Evolutionary conservation across 2,113 vertebrate genomes (phyloP), one percentile per base, ranked within the genome.

Genomic region (Scomber scombrus): DNA sequence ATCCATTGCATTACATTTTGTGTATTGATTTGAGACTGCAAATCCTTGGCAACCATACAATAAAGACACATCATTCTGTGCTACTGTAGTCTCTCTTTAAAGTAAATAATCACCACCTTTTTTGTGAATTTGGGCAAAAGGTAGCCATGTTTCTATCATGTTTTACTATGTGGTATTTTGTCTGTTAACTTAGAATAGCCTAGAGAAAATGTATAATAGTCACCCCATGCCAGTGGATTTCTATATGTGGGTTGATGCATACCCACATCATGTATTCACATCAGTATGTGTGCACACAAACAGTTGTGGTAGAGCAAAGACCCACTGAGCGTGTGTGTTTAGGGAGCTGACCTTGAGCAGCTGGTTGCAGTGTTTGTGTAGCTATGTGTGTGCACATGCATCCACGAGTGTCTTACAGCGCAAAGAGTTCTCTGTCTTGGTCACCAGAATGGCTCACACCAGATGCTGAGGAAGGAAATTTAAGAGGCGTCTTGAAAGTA

Each of bases 401-500:
- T 74, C 14, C 43, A 2, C 23, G 54, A 71, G 29, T 82, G 81
- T 67, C 46, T 71, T 23, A n/a, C 65, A 61, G 60, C 46, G 58
- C 51, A 84, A 73, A 82, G 81, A 66, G 7, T n/a, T 14, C 63
- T 87, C 82, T 88, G 86, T 91, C 65, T 26, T 84, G 81, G 60
- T 71, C 69, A 60, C 49, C 77, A 78, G 64, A 75, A 65, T 75
- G 29, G 49, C 54, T 78, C 19, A 26, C 57, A 52, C 61, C 88
- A 89, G 88, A 92, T 87, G 87, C 88, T 78, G 72, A 80, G 72
- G 81, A 87, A 85, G 72, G 82, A 88, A 88, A 88, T 75, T 84
- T 47, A 78, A 84, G 80, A 70, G 62, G 62, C 49, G 63, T 66
- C 71, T 86, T 71, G 26, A 83, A 81, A 88, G 82, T 47, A 66